Percentiles rank a stretch among this genome's conserved stretches.
These are phyloP conservation scores for Conistra vaccinii DNA, from an alignment of 2,888 invertebrate genomes.

Conservation along the genomic window DNA sequence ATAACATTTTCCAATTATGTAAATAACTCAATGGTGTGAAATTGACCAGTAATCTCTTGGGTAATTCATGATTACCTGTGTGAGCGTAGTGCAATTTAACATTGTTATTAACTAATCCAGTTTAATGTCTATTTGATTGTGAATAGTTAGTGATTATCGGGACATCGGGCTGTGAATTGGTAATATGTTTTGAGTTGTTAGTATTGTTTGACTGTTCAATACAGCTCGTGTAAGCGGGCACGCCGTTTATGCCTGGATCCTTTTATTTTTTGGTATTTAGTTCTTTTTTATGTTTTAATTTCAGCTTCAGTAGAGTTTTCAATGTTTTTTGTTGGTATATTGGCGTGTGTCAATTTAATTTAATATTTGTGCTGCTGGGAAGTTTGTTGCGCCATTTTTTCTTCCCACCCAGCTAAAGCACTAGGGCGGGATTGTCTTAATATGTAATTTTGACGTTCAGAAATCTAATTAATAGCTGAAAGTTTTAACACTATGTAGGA, in stretches of 20 bases:
- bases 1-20: background rate
- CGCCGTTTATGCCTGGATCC: too few species aligned
- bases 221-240: too few species aligned
- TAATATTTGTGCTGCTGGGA: too few species aligned
- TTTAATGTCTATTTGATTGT: conserved; percentile 36
- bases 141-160: conserved; percentile 15
- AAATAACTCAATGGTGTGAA: conserved; percentile 16
- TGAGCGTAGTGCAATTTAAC: conserved; percentile 18
- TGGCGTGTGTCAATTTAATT: too few species aligned
- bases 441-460: too few species aligned
- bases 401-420: too few species aligned
- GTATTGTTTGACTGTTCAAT: conserved; percentile 13
- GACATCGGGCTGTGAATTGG: conserved; percentile 17
- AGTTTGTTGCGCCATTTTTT: too few species aligned
- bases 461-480: background rate
- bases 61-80: conserved; percentile 15
- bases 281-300: too few species aligned
- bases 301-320: too few species aligned
- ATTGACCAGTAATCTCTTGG: conserved; percentile 25
- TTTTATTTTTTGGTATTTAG: too few species aligned
- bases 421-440: too few species aligned
- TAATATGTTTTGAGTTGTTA: conserved; percentile 18
- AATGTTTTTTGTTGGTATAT: too few species aligned
- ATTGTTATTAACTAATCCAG: conserved; percentile 16
- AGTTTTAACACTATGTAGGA: background rate